Conservation (phyloP, 2,797 vertebrate genomes). For the Anguilla marmorata region DNA sequence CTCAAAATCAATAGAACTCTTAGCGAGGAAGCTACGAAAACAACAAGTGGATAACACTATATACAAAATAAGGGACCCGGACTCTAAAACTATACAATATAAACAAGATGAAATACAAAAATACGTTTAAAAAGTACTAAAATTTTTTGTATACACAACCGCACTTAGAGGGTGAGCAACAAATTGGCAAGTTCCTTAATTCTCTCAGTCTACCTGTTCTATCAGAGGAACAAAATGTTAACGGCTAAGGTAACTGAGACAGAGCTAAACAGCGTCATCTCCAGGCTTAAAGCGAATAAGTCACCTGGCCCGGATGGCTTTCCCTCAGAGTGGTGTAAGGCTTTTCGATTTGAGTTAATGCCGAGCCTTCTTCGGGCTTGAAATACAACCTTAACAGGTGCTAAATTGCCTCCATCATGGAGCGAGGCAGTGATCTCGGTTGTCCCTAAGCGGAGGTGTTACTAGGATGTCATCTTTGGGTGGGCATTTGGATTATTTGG, state of each 20-base stretch:
- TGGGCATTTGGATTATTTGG: too few relatives aligned
- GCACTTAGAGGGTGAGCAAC: neutral
- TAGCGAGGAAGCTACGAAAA: neutral
- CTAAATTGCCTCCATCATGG: neutral
- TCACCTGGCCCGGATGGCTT: neutral
- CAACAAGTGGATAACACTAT: slow-evolving; percentile 22
- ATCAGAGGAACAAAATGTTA: too few relatives aligned
- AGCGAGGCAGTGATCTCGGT: neutral
- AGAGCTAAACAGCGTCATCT: too few relatives aligned
- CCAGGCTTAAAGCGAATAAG: too few relatives aligned
- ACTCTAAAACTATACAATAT: neutral
- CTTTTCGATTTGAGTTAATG: neutral
- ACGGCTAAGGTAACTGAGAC: too few relatives aligned
- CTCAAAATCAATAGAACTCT: too few relatives aligned
- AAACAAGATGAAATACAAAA: slow-evolving; percentile 22
- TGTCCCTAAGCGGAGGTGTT: neutral
- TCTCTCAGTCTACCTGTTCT: neutral
- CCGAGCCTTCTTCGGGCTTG: neutral
- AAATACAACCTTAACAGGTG: neutral
- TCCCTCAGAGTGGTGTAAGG: neutral
- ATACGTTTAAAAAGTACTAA: neutral
- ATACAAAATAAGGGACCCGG: slow-evolving; percentile 19
- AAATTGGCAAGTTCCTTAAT: neutral
- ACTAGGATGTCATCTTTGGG: too few relatives aligned
- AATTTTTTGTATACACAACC: neutral